Conservation (phyloP, 2,113 vertebrate species). For the Odocoileus virginianus region DNA sequence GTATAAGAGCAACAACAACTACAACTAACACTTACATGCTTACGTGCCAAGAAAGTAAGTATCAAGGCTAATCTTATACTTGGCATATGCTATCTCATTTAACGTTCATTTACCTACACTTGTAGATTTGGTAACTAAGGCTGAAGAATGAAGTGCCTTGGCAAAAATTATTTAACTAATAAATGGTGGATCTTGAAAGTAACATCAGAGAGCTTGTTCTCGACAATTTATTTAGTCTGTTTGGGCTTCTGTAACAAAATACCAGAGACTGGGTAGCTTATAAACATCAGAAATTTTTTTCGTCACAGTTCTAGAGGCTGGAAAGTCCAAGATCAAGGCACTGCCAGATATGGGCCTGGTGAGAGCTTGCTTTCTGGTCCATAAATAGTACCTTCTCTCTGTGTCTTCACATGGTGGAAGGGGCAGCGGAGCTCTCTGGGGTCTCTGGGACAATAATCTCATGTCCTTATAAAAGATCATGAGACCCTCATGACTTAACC, state of each 20-base stretch:
- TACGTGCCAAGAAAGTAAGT: background rate
- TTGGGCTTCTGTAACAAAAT: background rate
- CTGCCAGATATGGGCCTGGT: background rate
- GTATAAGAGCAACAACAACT: background rate
- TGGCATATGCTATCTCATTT: background rate
- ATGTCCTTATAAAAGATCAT: background rate
- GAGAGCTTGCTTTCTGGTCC: background rate
- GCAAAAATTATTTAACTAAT: background rate
- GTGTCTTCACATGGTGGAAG: background rate
- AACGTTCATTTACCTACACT: background rate
- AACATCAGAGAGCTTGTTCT: background rate
- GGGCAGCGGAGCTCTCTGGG: background rate
- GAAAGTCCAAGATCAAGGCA: background rate
- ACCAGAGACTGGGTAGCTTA: background rate
- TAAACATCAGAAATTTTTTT: background rate
- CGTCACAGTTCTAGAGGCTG: background rate
- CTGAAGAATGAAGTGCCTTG: background rate
- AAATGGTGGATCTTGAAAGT: background rate
- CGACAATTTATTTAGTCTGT: background rate
- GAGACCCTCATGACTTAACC: background rate
- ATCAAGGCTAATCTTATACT: background rate
- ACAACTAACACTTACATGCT: background rate
- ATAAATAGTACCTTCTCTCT: background rate
- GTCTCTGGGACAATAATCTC: background rate
- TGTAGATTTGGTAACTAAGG: background rate